Base-by-base conservation (phyloP, 2,113 vertebrate species). In the Trinectes maculatus region DNA sequence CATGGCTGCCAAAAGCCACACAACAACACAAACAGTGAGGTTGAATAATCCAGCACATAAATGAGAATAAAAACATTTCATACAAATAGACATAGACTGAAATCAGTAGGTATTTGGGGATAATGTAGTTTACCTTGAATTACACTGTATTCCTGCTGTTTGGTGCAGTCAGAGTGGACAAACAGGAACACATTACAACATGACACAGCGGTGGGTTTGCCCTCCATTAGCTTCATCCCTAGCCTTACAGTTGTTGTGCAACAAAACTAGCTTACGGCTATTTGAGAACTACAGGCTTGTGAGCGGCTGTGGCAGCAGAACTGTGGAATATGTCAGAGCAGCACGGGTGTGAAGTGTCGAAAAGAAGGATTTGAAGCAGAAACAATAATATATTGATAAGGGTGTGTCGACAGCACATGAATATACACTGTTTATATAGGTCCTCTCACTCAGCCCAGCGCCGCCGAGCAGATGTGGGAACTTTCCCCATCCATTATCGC, bases 351-450 rank as follows among this genome's bases (percentile, higher is more conserved):
- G 33, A 9, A 10, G n/a, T n/a, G n/a, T n/a, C n/a, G n/a, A n/a
- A n/a, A n/a, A n/a, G n/a, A n/a, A n/a, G n/a, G n/a, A n/a, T n/a
- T n/a, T n/a, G n/a, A n/a, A n/a, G n/a, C n/a, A n/a, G n/a, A n/a
- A n/a, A n/a, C n/a, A n/a, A n/a, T n/a, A n/a, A n/a, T n/a, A n/a
- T n/a, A n/a, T n/a, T n/a, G n/a, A n/a, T 33, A 42, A 77, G 85
- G 89, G 89, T 86, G 89, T 87, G 85, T 67, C 88, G 62, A 59
- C 42, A 67, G 74, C 71, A 80, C n/a, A n/a, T n/a, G n/a, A 65
- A 80, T 80, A 76, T 8, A 62, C 67, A 60, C 58, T 87, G 84
- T 89, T 84, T 86, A 83, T 79, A 77, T 61, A 0, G 49, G 68
- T 76, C 69, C 65, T 68, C 60, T 69, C 63, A 21, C 52, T 56